Evolutionary conservation across 2,113 vertebrate genomes (phyloP).

Genomic region (Rattus rattus): DNA sequence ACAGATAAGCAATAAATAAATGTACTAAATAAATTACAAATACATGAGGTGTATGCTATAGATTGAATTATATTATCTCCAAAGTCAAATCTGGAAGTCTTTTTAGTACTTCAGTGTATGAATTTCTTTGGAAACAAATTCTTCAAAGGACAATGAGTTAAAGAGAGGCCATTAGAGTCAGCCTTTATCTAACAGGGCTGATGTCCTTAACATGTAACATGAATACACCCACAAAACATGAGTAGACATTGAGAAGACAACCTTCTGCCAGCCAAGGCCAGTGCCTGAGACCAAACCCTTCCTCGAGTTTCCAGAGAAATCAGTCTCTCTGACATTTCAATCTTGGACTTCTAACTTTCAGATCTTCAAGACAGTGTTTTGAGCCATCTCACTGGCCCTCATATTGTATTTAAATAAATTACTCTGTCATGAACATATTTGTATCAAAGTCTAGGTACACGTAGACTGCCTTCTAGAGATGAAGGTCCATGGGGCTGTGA

Average conservation of each 20-base stretch:
- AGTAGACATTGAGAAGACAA: neutral
- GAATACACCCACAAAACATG: neutral
- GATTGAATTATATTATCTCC: neutral
- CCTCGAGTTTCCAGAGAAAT: neutral
- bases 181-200: neutral
- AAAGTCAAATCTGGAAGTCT: neutral
- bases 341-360: neutral
- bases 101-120: neutral
- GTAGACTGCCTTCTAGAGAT: neutral
- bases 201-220: neutral
- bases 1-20: conserved; percentile 15
- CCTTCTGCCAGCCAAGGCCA: neutral
- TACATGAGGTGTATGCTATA: neutral
- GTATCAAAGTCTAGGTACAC: neutral
- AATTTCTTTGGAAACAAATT: neutral
- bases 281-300: neutral
- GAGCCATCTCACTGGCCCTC: neutral
- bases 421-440: neutral
- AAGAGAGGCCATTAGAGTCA: neutral
- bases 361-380: neutral
- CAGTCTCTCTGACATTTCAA: neutral
- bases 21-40: conserved; percentile 13
- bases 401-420: neutral
- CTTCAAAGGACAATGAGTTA: neutral
- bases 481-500: neutral